A percentile compares a stretch with the other conserved stretches of the same genome.
These are phyloP conservation scores for Suncus etruscus DNA, from an alignment of 2,113 vertebrate genomes.

Conservation along the genomic window DNA sequence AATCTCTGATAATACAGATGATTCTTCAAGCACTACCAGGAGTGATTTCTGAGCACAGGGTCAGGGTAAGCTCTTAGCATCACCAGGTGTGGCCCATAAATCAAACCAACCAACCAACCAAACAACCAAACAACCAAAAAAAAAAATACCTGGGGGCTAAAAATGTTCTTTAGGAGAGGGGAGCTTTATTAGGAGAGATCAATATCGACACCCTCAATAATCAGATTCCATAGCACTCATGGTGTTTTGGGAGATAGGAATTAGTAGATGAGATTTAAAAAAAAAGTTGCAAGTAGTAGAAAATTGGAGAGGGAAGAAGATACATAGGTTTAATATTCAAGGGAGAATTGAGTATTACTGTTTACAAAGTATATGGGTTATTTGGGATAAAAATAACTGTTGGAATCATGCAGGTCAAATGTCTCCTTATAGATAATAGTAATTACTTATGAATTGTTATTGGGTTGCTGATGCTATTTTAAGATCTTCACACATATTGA, in stretches of 20 bases:
- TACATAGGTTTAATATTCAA: conserved; percentile 24
- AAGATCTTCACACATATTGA: not conserved
- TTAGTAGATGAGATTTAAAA: not conserved
- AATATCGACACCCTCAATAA: not conserved
- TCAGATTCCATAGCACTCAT: not conserved
- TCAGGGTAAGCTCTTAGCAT: too few relatives aligned
- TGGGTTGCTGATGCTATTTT: not conserved
- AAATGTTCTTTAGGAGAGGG: not conserved
- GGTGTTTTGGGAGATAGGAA: not conserved
- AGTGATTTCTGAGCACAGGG: too few relatives aligned
- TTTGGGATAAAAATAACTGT: not conserved
- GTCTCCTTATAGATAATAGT: not conserved
- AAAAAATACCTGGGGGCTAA: too few relatives aligned
- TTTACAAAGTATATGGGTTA: not conserved
- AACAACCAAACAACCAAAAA: too few relatives aligned
- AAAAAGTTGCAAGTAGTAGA: not conserved
- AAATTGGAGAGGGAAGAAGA: not conserved
- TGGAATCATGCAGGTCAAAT: not conserved
- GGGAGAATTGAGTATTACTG: not conserved
- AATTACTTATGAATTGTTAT: not conserved
- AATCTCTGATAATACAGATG: too few relatives aligned
- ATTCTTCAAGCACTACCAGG: too few relatives aligned
- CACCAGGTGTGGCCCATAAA: too few relatives aligned
- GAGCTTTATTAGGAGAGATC: not conserved
- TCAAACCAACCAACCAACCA: too few relatives aligned